Evolutionary conservation across 2,888 invertebrate species (phyloP).

Genomic region (Oeneis ivallda): DNA sequence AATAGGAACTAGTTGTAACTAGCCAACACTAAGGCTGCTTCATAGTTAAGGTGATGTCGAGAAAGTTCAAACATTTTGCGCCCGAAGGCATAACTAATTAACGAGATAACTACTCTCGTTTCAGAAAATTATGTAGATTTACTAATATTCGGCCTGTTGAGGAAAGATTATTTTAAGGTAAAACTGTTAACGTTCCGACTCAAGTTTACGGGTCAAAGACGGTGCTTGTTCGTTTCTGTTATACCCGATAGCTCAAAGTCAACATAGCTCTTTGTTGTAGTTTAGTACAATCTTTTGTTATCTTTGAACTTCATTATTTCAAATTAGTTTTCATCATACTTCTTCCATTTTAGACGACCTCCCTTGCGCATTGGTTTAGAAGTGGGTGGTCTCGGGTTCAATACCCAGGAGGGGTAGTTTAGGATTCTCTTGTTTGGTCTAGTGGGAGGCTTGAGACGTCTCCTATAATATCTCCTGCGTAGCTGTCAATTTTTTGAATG

Average conservation of each 20-base stretch:
- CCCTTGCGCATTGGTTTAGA: too few relatives aligned
- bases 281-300: background rate
- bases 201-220: slow-evolving; percentile 28
- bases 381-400: too few relatives aligned
- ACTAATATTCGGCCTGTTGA: slow-evolving; percentile 34
- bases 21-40: background rate
- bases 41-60: slow-evolving; percentile 2
- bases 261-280: slow-evolving; percentile 15
- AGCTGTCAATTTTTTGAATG: too few relatives aligned
- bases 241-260: slow-evolving; percentile 19
- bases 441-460: too few relatives aligned
- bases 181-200: slow-evolving; percentile 33
- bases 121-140: slow-evolving; percentile 33
- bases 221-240: slow-evolving; percentile 21
- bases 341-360: too few relatives aligned
- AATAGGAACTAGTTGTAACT: too few relatives aligned
- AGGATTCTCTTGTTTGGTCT: too few relatives aligned
- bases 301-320: background rate
- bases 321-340: too few relatives aligned
- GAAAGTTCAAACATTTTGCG: slow-evolving; percentile 31
- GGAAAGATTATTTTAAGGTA: slow-evolving; percentile 35
- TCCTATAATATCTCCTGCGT: too few relatives aligned
- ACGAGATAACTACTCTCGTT: slow-evolving; percentile 31
- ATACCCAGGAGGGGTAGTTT: too few relatives aligned
- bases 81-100: slow-evolving; percentile 35